Conservation (phyloP, 2,797 vertebrate genomes). For the Menidia menidia region DNA sequence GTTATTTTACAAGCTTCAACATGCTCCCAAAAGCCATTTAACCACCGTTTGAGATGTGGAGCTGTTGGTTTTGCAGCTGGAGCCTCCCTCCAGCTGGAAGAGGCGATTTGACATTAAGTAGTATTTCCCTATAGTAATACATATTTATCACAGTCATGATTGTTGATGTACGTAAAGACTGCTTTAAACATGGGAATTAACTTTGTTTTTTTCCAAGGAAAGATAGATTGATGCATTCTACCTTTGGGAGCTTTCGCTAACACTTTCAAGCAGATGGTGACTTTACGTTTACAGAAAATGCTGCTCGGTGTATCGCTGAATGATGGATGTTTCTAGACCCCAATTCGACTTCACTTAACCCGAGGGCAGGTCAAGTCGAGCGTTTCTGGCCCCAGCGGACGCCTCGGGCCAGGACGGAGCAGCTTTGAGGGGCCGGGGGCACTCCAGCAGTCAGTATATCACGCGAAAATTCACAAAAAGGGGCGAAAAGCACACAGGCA, state of each 20-base stretch:
- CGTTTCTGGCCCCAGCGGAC: constrained; percentile 42
- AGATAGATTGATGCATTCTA: constrained; percentile 10
- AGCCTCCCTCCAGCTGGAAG: constrained; percentile 6
- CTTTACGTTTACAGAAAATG: constrained; percentile 38
- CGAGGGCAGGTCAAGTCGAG: constrained; percentile 43
- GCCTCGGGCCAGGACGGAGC: constrained; percentile 33
- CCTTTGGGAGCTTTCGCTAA: constrained; percentile 1
- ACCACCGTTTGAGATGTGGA: constrained; percentile 33
- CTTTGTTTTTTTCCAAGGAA: not conserved
- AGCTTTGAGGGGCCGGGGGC: constrained; percentile 51
- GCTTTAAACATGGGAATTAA: not conserved
- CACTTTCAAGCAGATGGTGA: constrained; percentile 7
- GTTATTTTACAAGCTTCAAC: constrained; percentile 59
- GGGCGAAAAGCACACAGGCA: constrained; percentile 63
- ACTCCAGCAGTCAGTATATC: constrained; percentile 65
- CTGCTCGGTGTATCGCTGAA: constrained; percentile 34
- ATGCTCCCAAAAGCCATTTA: constrained; percentile 34
- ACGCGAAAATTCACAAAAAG: constrained; percentile 62
- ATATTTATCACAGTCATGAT: constrained; percentile 1
- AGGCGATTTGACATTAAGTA: constrained; percentile 6
- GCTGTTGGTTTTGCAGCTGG: constrained; percentile 16
- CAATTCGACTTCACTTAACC: constrained; percentile 38
- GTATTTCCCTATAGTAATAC: constrained; percentile 10
- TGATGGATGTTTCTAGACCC: constrained; percentile 42
- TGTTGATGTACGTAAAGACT: not conserved